Conservation (phyloP, 2,797 vertebrate species). For the Gallinago solitaria region DNA sequence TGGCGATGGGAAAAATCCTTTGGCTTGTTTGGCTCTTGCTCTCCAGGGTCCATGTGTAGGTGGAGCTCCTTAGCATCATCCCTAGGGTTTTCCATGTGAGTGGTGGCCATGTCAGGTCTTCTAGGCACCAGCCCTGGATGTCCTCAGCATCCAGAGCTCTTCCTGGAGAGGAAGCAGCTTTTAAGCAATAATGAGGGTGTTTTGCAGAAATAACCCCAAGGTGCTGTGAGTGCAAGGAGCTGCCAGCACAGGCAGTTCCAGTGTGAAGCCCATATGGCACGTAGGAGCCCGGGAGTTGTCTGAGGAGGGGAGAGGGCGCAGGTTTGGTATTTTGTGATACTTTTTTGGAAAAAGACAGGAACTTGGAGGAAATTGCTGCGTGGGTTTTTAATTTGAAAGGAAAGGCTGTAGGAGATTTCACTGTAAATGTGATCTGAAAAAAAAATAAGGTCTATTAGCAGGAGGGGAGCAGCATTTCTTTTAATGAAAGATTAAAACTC, state of each 20-base stretch:
- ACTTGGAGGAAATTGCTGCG: background rate
- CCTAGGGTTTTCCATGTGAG: background rate
- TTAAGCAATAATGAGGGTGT: background rate
- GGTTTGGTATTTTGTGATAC: background rate
- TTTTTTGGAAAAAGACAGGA: background rate
- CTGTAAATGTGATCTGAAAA: background rate
- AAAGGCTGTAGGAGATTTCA: background rate
- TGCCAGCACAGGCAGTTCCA: background rate
- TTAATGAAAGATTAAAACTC: background rate
- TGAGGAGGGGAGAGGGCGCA: background rate
- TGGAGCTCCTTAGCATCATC: background rate
- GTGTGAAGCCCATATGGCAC: fast-evolving
- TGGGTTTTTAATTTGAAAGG: background rate
- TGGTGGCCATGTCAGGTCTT: background rate
- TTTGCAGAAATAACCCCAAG: background rate
- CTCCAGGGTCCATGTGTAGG: fast-evolving
- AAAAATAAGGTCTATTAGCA: background rate
- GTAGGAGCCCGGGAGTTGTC: background rate
- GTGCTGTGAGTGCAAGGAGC: background rate
- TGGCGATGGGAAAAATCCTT: background rate
- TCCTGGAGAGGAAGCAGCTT: background rate
- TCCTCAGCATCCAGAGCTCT: background rate
- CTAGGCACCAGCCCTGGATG: background rate
- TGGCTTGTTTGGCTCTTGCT: background rate
- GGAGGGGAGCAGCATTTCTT: background rate